Conservation (phyloP, 2,113 vertebrate species). For the Oxyruncus cristatus region DNA sequence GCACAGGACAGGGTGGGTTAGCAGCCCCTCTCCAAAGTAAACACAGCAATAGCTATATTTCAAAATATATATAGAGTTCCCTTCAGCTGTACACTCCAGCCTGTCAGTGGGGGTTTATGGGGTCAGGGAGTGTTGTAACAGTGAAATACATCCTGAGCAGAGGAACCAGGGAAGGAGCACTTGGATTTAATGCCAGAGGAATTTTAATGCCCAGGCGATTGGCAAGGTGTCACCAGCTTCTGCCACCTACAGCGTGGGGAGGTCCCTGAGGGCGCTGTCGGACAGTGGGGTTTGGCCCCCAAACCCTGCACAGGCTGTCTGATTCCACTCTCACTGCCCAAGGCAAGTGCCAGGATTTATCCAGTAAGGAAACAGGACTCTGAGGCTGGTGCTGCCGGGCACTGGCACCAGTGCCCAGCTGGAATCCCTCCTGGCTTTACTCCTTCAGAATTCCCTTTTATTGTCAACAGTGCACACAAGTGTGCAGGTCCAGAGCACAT, state of each 20-base stretch:
- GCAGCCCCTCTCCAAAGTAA: conserved; percentile 11
- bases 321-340: not conserved
- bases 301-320: accelerated
- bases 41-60: conserved; percentile 10
- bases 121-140: not conserved
- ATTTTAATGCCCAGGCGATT: conserved; percentile 60
- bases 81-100: conserved; percentile 54
- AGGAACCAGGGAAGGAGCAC: conserved; percentile 33
- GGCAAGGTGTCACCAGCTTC: conserved; percentile 12
- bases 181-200: conserved; percentile 45
- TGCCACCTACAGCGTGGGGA: not conserved
- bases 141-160: conserved; percentile 62
- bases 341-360: not conserved
- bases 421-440: not conserved
- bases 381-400: not conserved
- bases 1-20: not conserved
- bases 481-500: not conserved
- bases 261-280: not conserved
- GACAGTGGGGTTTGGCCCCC: accelerated
- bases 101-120: conserved; percentile 70
- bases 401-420: not conserved
- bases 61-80: not conserved
- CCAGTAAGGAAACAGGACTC: not conserved
- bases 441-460: not conserved
- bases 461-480: not conserved